These are phyloP conservation scores for Hippocampus guttulatus DNA, from an alignment of 2,113 vertebrate species.

Conservation along the genomic window DNA sequence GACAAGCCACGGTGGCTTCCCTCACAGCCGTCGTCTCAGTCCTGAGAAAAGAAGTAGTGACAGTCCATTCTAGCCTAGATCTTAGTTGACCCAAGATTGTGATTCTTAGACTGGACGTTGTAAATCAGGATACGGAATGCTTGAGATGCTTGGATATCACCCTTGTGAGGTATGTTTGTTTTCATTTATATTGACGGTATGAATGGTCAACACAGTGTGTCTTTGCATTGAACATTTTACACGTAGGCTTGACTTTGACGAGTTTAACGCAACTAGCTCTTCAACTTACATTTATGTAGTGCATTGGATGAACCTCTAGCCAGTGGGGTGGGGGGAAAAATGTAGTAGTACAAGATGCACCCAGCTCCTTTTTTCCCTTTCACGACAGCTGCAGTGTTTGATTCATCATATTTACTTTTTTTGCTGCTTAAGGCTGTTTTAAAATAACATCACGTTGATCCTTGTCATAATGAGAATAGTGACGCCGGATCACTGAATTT, in stretches of 20 bases:
- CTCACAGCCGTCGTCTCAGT: conserved; percentile 25
- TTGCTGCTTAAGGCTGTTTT: background rate
- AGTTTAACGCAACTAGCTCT: background rate
- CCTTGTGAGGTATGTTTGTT: conserved; percentile 81
- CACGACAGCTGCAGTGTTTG: background rate
- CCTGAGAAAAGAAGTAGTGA: conserved; percentile 22
- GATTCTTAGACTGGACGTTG: conserved; percentile 17
- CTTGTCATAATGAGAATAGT: background rate
- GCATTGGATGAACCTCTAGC: background rate
- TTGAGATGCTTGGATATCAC: conserved; percentile 90
- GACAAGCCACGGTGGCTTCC: conserved; percentile 46
- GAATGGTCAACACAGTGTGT: too few species aligned
- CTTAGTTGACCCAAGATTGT: conserved; percentile 1
- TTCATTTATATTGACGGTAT: background rate
- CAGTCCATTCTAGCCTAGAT: conserved; percentile 11
- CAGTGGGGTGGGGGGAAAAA: background rate
- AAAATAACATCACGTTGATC: background rate
- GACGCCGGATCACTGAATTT: background rate
- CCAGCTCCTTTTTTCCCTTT: background rate
- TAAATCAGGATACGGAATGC: conserved; percentile 65
- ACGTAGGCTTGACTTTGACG: background rate
- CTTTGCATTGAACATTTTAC: background rate
- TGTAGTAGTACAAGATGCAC: background rate
- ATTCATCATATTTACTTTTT: background rate
- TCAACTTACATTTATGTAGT: too few species aligned